These are phyloP conservation scores for Metridium senile DNA, from an alignment of 92 coral and sea anemone species.

Conservation along the genomic window DNA sequence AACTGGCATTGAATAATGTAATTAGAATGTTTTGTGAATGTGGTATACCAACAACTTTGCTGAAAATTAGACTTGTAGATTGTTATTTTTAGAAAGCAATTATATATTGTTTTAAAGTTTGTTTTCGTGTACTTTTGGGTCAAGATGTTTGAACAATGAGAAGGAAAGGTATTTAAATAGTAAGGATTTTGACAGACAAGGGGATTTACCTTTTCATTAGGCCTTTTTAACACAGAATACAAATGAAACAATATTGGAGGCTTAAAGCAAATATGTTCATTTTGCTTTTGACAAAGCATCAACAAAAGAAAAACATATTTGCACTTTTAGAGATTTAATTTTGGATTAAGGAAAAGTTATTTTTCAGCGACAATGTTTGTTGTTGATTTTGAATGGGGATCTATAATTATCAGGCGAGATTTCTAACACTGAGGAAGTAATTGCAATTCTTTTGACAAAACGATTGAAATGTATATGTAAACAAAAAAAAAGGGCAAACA, in stretches of 20 bases:
- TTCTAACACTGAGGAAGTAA: background rate
- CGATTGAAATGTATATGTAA: slow-evolving; percentile 3
- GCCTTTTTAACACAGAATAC: background rate
- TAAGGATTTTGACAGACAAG: slow-evolving; percentile 6
- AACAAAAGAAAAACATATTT: background rate
- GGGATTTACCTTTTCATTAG: background rate
- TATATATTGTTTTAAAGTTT: background rate
- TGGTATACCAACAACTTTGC: background rate
- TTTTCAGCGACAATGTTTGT: background rate
- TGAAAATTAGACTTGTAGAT: background rate
- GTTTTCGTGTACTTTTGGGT: background rate
- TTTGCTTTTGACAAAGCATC: background rate
- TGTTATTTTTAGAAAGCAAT: background rate
- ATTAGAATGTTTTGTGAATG: background rate
- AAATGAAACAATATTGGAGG: background rate
- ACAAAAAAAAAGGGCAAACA: background rate
- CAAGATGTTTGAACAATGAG: slow-evolving; percentile 2
- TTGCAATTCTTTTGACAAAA: background rate
- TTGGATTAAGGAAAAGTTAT: background rate
- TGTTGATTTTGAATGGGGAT: background rate
- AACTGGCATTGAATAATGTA: background rate
- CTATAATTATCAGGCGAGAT: background rate
- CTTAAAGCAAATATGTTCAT: background rate
- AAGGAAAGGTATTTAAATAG: slow-evolving; percentile 5
- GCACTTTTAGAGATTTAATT: background rate